Evolutionary conservation across 2,888 invertebrate species (phyloP), one percentile per base, ranked within the genome.

Genomic region (Trypoxylon attenuatum): DNA sequence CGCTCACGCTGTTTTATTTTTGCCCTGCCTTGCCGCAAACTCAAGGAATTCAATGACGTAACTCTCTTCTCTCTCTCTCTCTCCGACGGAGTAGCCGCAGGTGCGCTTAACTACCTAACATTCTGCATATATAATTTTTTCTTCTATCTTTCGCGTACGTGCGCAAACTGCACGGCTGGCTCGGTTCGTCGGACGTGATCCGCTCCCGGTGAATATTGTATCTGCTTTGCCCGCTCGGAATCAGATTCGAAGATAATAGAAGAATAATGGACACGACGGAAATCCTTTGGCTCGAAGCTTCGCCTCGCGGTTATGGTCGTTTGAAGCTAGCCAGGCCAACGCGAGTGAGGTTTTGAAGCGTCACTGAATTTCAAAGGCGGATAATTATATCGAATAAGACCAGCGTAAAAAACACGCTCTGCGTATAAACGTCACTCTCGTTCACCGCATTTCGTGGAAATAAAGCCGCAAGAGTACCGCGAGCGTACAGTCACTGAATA

Each of bases 41-140:
- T 69, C 47, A 64, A 64, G 67, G 41, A 70, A 69, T 75, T 76
- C 73, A 78, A 80, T 75, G 76, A 79, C 77, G 73, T 65, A 76
- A 76, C 76, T 74, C 45, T 56, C 29, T 39, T n/a, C 27, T 60
- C 70, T 58, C 62, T 47, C 57, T 70, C 52, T 63, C 65, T 56
- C 49, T 69, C 59, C 64, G 57, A 52, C 59, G 62, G 43, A 29
- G 21, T 38, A 39, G 53, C 47, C 62, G 50, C 75, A 76, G 73
- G 66, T 76, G 75, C 47, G 33, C 57, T 68, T 76, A 76, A 75
- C 59, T 76, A 57, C 73, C 42, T 55, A 69, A 66, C 70, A 59
- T 70, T 70, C 57, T 53, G 70, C 66, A 64, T 71, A 52, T 66
- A 59, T 66, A 67, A 69, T 64, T 73, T 72, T 71, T 76, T 68